Base-by-base conservation (phyloP, 2,797 vertebrate genomes). In the Pelochelys cantorii region DNA sequence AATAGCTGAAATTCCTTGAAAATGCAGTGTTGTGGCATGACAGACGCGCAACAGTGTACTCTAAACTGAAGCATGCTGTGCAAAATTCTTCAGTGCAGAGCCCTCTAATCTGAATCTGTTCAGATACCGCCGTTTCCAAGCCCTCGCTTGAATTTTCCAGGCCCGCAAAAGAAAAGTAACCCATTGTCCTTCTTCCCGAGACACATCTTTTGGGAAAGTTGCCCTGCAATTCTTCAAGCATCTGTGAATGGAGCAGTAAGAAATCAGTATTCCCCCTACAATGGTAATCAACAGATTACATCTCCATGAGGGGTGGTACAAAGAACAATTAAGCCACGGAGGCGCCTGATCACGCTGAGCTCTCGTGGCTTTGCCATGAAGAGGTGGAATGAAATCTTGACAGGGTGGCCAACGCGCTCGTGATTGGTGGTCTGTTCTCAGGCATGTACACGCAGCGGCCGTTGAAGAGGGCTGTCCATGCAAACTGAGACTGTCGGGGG, bases 261-360 rank as follows among this genome's bases (percentile, higher is more conserved):
- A 87, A 95, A 94, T 95, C 92, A 88, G 79, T 96, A 86, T 1
- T 89, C 95, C 91, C 82, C 79, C 82, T 84, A 68, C 83, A 89
- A 31, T 1, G 1, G 52, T 90, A 95, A 89, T 94, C 54, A 74
- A 86, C 85, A 60, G 89, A 95, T 95, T 37, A 20, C 13, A 83
- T 93, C 91, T 81, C 87, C 95, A 1, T 97, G 94, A 88, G 55
- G 52, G 79, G 59, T 34, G 81, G 89, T 86, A 55, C 31, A 79
- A 92, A 93, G 90, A 81, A 94, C 81, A 37, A 92, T 42, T 42
- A 95, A 92, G 68, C 85, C 62, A 23, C 59, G 57, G 68, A 85
- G 68, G 68, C 87, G 20, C 90, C 88, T 86, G 91, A 78, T 85
- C 83, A 86, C 65, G 83, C 27, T 62, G 31, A 92, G 77, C 34